Conservation (phyloP, 2,888 invertebrate genomes). For the Formica aserva region DNA sequence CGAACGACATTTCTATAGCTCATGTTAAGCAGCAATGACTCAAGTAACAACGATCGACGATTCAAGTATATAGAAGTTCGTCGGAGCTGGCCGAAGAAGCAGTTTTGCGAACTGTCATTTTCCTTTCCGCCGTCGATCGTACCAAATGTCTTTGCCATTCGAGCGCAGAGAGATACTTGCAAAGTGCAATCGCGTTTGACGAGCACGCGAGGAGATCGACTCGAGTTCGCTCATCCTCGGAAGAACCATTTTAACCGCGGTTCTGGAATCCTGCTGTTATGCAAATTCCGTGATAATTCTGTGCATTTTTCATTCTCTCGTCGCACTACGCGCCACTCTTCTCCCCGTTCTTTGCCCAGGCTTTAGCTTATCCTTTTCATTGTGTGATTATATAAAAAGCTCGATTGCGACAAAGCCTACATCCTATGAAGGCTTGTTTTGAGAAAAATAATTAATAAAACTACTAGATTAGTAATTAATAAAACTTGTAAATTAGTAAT, state of each 20-base stretch:
- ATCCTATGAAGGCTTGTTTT: neutral
- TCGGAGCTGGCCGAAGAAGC: neutral
- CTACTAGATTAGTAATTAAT: too few species aligned
- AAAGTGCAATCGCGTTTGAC: slow-evolving; percentile 42
- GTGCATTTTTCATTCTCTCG: slow-evolving; percentile 40
- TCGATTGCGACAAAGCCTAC: neutral
- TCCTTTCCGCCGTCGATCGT: slow-evolving; percentile 25
- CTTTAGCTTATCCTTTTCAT: slow-evolving; percentile 7
- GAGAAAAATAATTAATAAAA: neutral
- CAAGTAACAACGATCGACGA: slow-evolving; percentile 30
- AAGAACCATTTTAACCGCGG: neutral
- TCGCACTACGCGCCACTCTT: neutral
- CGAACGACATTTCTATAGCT: neutral
- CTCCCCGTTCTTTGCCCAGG: neutral
- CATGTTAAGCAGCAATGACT: slow-evolving; percentile 17
- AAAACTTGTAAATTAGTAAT: too few species aligned
- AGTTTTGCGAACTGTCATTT: slow-evolving; percentile 34
- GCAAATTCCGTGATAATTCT: slow-evolving; percentile 52
- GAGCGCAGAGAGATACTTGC: slow-evolving; percentile 14
- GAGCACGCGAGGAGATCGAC: slow-evolving; percentile 31
- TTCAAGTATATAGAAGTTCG: slow-evolving; percentile 19
- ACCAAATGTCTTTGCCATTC: slow-evolving; percentile 36
- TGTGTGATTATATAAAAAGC: neutral
- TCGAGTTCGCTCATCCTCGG: neutral
- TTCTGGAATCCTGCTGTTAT: slow-evolving; percentile 23